Evolutionary conservation across 2,113 vertebrate species (phyloP).

Genomic region (Cololabis saira): DNA sequence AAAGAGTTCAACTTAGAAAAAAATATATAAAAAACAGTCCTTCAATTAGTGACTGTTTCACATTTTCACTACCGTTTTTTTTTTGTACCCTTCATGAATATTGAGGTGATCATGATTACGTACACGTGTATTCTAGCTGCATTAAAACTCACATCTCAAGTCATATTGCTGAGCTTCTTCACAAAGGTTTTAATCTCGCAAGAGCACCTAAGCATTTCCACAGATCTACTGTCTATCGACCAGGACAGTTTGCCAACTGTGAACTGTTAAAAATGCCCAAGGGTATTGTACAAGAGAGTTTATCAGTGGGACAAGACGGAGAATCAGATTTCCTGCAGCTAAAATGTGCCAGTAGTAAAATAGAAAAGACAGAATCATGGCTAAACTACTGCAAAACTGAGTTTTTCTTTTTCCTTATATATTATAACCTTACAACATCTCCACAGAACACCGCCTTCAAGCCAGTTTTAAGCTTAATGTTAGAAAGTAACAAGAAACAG

Average conservation of each 20-base stretch:
- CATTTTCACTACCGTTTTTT: constrained; percentile 14
- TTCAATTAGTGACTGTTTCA: constrained; percentile 7
- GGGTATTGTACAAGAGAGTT: constrained; percentile 51
- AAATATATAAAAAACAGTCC: not conserved
- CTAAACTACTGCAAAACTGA: not conserved
- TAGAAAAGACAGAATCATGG: not conserved
- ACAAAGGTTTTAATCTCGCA: not conserved
- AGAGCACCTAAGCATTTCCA: not conserved
- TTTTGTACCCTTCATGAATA: not conserved
- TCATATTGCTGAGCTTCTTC: not conserved
- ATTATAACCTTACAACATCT: constrained; percentile 14
- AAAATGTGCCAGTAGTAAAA: constrained; percentile 29
- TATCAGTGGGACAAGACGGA: constrained; percentile 26
- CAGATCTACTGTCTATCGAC: constrained; percentile 1
- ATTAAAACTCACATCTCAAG: constrained; percentile 19
- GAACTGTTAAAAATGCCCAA: constrained; percentile 49
- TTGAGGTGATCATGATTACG: constrained; percentile 13
- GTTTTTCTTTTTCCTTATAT: not conserved
- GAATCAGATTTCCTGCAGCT: constrained; percentile 47
- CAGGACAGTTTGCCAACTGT: constrained; percentile 42
- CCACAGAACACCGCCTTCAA: constrained; percentile 26
- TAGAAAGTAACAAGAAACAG: not conserved
- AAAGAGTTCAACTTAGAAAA: constrained; percentile 25
- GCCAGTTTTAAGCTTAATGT: not conserved
- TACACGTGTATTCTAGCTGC: constrained; percentile 6